Conservation (phyloP, 2,888 invertebrate genomes). For the Polydrusus pterygomalis region DNA sequence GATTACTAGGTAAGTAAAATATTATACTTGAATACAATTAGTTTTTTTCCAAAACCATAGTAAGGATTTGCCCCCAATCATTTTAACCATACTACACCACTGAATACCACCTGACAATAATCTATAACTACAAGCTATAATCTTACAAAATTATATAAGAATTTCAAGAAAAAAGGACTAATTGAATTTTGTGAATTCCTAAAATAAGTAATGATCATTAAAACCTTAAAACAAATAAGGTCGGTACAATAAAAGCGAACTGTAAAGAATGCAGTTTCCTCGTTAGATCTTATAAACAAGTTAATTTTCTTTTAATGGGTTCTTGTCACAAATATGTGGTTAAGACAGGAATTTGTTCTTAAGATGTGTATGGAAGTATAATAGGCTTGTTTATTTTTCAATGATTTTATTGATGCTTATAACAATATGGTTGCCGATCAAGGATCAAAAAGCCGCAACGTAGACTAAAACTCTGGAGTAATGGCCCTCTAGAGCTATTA, state of each 20-base stretch:
- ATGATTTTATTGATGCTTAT: not conserved
- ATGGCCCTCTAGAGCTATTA: no score
- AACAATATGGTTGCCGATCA: no score
- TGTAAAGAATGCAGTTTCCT: constrained; percentile 34
- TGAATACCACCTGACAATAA: no score
- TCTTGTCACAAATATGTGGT: constrained; percentile 8
- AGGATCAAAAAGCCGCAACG: no score
- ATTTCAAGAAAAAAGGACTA: not conserved
- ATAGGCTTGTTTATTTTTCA: not conserved
- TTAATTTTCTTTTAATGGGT: constrained; percentile 34
- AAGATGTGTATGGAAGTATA: not conserved
- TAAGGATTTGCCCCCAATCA: no score
- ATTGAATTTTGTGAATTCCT: not conserved
- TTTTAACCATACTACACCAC: no score
- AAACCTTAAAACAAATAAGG: constrained; percentile 11
- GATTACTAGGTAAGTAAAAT: no score
- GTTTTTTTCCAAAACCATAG: no score
- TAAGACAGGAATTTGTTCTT: constrained; percentile 7
- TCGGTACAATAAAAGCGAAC: constrained; percentile 21
- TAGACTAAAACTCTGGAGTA: no score
- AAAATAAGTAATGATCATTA: constrained; percentile 2
- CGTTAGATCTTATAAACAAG: constrained; percentile 31
- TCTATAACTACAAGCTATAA: not conserved
- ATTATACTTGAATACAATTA: no score
- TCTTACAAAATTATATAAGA: not conserved